A percentile compares a stretch with the other conserved stretches of the same genome.
Evolutionary conservation across 2,113 vertebrate genomes (phyloP).

Genomic region (Conger conger): DNA sequence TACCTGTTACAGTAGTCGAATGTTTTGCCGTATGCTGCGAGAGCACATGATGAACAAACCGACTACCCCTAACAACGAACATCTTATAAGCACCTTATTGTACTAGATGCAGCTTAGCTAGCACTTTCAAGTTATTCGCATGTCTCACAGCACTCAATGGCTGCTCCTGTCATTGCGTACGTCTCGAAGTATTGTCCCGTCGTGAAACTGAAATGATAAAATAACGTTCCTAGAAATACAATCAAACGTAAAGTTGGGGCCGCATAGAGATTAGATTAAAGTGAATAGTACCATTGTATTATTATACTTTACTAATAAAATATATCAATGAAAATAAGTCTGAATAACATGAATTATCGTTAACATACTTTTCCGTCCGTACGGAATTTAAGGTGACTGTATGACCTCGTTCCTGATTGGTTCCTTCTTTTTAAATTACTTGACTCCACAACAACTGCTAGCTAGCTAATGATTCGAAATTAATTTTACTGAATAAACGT

Average conservation of each 20-base stretch:
- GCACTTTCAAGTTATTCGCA: too few species aligned
- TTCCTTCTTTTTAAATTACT: neutral
- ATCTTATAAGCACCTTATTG: conserved; percentile 34
- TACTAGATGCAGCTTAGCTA: too few species aligned
- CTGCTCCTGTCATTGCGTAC: neutral
- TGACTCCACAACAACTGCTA: too few species aligned
- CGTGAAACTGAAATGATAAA: neutral
- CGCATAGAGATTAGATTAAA: neutral
- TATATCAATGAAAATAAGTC: neutral
- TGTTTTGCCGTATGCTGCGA: conserved; percentile 19
- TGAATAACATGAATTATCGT: neutral
- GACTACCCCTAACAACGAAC: conserved; percentile 36
- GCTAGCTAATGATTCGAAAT: too few species aligned
- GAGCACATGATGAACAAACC: conserved; percentile 33
- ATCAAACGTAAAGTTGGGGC: neutral
- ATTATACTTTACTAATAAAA: neutral
- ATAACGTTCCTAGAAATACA: neutral
- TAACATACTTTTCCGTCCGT: neutral
- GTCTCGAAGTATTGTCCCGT: neutral
- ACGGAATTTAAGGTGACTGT: conserved; percentile 1
- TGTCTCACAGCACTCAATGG: too few species aligned
- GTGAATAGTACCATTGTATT: neutral
- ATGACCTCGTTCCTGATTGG: conserved; percentile 12
- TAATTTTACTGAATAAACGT: neutral
- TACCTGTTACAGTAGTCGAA: conserved; percentile 13